These are phyloP conservation scores for Drosophila ironensis DNA, from an alignment of 1,140 invertebrate species.

Conservation along the genomic window DNA sequence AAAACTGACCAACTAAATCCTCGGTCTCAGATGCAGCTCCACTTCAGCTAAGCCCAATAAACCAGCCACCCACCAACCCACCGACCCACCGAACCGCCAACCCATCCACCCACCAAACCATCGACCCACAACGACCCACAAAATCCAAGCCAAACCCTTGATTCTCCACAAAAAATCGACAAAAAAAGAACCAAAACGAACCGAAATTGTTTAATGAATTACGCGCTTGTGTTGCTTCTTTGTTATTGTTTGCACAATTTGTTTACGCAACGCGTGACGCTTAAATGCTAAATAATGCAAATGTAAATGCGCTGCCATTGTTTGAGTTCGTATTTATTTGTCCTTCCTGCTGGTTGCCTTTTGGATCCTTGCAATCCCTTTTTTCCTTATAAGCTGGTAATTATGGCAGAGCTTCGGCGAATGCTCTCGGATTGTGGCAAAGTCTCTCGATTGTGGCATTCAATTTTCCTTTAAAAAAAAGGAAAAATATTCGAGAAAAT, in stretches of 20 bases:
- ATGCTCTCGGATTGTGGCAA: conserved; percentile 6
- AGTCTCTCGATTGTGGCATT: not conserved
- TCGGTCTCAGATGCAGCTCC: conserved; percentile 44
- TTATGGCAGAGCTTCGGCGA: conserved; percentile 21
- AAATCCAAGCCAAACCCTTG: not conserved
- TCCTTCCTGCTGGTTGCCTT: conserved; percentile 26
- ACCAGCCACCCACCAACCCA: not conserved
- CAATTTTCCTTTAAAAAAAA: too few species aligned
- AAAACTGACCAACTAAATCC: conserved; percentile 61
- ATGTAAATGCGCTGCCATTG: conserved; percentile 69
- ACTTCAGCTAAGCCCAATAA: conserved; percentile 21
- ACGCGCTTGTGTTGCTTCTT: conserved; percentile 53
- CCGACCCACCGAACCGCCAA: not conserved
- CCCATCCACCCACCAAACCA: not conserved
- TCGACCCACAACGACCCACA: not conserved
- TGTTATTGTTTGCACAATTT: conserved; percentile 72
- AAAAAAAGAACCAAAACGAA: conserved; percentile 9
- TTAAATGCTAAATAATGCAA: conserved; percentile 80
- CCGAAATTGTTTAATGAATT: conserved; percentile 68
- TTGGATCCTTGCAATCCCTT: conserved; percentile 46
- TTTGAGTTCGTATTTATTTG: conserved; percentile 55
- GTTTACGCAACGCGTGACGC: conserved; percentile 79
- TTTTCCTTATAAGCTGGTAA: conserved; percentile 46
- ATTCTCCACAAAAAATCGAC: not conserved
- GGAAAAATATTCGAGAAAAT: too few species aligned